Evolutionary conservation across 2,113 vertebrate genomes (phyloP).

Genomic region (Pterocles burchelli): DNA sequence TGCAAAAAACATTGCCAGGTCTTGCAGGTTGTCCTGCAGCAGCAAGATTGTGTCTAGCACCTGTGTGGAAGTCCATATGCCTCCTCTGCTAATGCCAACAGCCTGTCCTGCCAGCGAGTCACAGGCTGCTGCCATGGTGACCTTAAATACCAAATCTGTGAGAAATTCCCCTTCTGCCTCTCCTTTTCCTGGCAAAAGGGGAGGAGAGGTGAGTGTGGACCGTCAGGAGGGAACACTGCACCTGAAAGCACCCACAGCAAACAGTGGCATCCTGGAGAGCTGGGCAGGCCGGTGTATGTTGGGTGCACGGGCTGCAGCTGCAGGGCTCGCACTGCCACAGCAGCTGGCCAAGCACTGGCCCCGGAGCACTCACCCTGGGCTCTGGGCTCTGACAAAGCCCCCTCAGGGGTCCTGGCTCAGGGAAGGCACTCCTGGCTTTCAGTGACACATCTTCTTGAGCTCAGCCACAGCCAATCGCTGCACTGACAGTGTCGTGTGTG

Average conservation of each 20-base stretch:
- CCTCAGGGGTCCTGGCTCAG: not conserved
- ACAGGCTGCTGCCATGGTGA: not conserved
- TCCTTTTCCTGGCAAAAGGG: not conserved
- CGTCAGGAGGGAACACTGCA: not conserved
- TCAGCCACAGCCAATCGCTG: not conserved
- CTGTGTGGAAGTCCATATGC: not conserved
- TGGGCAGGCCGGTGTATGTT: accelerated
- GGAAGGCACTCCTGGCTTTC: not conserved
- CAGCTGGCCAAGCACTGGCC: accelerated
- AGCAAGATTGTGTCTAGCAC: not conserved
- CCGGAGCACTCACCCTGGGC: not conserved
- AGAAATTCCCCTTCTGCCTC: not conserved
- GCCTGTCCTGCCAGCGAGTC: not conserved
- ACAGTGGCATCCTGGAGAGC: not conserved
- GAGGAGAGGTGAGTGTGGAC: not conserved
- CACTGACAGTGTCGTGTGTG: not conserved
- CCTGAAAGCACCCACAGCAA: not conserved
- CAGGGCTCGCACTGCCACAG: not conserved
- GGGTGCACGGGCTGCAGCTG: not conserved
- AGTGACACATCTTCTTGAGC: accelerated
- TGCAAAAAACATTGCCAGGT: not conserved
- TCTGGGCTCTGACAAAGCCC: not conserved
- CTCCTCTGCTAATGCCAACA: not conserved
- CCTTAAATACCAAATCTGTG: not conserved
- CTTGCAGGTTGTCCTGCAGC: not conserved